Conservation (phyloP, 2,888 invertebrate genomes). For the Craniophora ligustri region DNA sequence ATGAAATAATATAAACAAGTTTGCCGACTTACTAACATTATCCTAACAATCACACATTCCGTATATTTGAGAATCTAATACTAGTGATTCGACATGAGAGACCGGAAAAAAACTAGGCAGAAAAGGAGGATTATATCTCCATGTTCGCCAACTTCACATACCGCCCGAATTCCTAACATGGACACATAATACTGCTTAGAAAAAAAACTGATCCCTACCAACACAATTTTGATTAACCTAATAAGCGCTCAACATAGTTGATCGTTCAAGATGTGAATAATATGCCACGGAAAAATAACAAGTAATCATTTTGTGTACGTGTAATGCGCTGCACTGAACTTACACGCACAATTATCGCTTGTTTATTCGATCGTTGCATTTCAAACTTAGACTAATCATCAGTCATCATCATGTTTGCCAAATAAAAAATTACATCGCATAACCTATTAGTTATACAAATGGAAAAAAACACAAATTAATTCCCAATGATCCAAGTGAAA, state of each 20-base stretch:
- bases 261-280: background rate
- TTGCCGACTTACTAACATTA: no score
- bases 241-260: background rate
- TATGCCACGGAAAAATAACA: background rate
- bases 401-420: conserved; percentile 9
- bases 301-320: background rate
- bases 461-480: conserved; percentile 8
- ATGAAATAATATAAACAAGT: background rate
- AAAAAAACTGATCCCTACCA: background rate
- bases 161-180: background rate
- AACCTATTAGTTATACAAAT: conserved; percentile 22
- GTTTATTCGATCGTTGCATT: background rate
- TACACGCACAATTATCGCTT: background rate
- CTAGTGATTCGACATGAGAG: background rate
- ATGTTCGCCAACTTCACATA: background rate
- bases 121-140: conserved; percentile 4
- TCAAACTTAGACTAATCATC: background rate
- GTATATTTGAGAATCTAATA: background rate
- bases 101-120: background rate
- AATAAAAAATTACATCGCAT: conserved; percentile 17
- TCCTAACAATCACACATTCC: background rate
- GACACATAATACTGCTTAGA: conserved; percentile 1
- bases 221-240: background rate
- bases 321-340: background rate
- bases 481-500: conserved; percentile 19